Evolutionary conservation across 2,888 invertebrate genomes (phyloP), one percentile per base, ranked within the genome.

Genomic region (Campoplex capitator): DNA sequence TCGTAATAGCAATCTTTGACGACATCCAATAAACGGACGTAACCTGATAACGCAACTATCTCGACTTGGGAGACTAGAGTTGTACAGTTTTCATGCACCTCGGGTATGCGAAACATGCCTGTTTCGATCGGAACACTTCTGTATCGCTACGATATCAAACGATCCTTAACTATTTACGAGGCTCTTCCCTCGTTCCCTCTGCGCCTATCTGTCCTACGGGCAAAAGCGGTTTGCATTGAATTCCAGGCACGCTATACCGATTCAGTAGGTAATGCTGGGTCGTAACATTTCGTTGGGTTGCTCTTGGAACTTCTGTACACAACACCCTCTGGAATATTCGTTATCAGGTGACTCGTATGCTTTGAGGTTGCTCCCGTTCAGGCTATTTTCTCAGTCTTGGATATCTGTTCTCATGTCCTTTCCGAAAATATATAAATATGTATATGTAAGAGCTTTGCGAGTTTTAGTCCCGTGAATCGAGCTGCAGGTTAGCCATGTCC

Each of bases 241-340:
- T 89, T 90, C 89, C 51, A 73, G 81, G 84, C 89, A 89, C 90
- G 89, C 88, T 82, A 87, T 88, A 84, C 89, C 89, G 87, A 89
- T 89, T 89, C 77, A 18, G 76, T 67, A 48, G 84, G 83, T 87
- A 88, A 82, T 87, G 83, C 62, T 62, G 32, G 77, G 70, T 73
- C 83, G 82, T 87, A 88, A 88, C 77, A 68, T 65, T 83, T 48
- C 82, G 18, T 16, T 51, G 67, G 28, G 62, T 48, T 68, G 75
- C 71, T 84, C 75, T 74, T 85, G 67, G 75, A 75, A 82, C 74
- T 75, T 54, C 67, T 45, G 45, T 28, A 56, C 68, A 78, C 68
- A 54, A 65, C 65, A 73, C 65, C 71, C 73, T 56, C 9, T 58
- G 79, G 84, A 78, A 86, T 88, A 70, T 86, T 88, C 81, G 77